These are phyloP conservation scores for Carabus problematicus DNA, from an alignment of 2,888 invertebrate genomes.

Conservation along the genomic window DNA sequence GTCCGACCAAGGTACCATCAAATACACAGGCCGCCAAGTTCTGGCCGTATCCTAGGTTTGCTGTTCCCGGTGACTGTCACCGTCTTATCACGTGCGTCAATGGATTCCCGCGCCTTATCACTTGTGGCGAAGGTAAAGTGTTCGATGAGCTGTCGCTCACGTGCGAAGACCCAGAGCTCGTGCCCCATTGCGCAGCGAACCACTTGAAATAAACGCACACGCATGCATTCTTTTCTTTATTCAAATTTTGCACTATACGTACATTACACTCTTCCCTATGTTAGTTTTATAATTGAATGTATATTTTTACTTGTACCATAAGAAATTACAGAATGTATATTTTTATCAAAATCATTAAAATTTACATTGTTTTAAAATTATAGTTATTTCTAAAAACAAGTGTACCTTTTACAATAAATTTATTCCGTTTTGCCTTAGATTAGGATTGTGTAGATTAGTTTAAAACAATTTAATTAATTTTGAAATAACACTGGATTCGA, in stretches of 20 bases:
- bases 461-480: no score
- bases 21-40: conserved; percentile 84
- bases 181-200: conserved; percentile 56
- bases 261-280: background rate
- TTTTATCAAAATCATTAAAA: background rate
- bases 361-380: background rate
- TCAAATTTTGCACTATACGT: background rate
- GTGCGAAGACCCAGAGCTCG: conserved; percentile 78
- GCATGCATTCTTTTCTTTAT: background rate
- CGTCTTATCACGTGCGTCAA: conserved; percentile 91
- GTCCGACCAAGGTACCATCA: conserved; percentile 84
- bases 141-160: conserved; percentile 84
- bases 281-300: conserved; percentile 6
- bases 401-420: no score
- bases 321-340: conserved; percentile 1
- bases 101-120: conserved; percentile 84
- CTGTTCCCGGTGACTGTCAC: conserved; percentile 86
- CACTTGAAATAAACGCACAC: conserved; percentile 49
- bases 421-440: no score
- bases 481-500: no score
- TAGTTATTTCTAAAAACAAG: no score
- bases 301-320: background rate
- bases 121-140: conserved; percentile 87
- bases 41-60: conserved; percentile 92
- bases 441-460: no score